phyloP scores from a whole-genome alignment of 2,888 invertebrate species.

The Drosophila nr. perissopoda region DNA sequence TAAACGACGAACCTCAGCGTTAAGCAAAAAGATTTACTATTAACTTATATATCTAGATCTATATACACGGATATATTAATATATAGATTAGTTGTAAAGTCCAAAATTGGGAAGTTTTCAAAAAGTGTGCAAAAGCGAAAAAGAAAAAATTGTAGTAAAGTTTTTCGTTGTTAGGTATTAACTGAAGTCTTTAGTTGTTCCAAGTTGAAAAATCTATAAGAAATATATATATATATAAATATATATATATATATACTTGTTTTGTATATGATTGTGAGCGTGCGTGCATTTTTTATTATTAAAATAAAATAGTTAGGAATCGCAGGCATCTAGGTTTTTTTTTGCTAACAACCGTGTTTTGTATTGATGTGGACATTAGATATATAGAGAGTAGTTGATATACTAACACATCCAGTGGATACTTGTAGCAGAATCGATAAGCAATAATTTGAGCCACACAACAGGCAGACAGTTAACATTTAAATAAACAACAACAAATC shows the following conservation, averaged over 20 bases:
- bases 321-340: slow-evolving; percentile 33
- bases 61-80: slow-evolving; percentile 55
- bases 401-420: slow-evolving; percentile 41
- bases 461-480: slow-evolving; percentile 14
- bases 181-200: slow-evolving; percentile 50
- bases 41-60: slow-evolving; percentile 52
- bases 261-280: slow-evolving; percentile 58
- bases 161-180: slow-evolving; percentile 45
- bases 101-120: slow-evolving; percentile 52
- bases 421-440: slow-evolving; percentile 17
- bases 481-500: slow-evolving; percentile 3
- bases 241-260: neutral
- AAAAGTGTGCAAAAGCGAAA: slow-evolving; percentile 28
- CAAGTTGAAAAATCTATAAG: slow-evolving; percentile 28
- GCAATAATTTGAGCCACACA: slow-evolving; percentile 22
- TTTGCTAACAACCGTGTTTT: slow-evolving; percentile 35
- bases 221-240: slow-evolving; percentile 28
- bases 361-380: slow-evolving; percentile 62
- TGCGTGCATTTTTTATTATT: slow-evolving; percentile 55
- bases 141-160: slow-evolving; percentile 32
- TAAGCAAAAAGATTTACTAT: slow-evolving; percentile 67
- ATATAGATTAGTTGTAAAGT: slow-evolving; percentile 44
- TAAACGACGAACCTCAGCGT: slow-evolving; percentile 80
- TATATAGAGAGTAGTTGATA: slow-evolving; percentile 48
- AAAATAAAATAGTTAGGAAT: slow-evolving; percentile 51